A percentile compares a stretch with the other conserved stretches of the same genome.
phyloP scores from a whole-genome alignment of 2,797 vertebrate species.

The Myotis daubentonii region DNA sequence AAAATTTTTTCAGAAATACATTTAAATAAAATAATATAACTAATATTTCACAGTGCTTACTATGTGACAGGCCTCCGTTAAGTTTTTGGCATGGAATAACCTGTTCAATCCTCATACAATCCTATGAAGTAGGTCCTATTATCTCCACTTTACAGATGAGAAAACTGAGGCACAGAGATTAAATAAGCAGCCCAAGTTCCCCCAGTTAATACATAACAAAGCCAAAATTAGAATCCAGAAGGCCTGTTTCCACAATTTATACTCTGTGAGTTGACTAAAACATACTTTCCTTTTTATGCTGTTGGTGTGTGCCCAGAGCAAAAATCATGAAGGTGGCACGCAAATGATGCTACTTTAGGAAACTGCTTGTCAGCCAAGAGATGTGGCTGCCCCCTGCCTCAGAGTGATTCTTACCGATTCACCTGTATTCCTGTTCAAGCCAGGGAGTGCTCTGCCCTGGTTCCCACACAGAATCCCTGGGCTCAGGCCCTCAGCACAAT shows the following conservation, averaged over 20 bases:
- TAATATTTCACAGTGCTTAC: neutral
- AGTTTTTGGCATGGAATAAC: too few species aligned
- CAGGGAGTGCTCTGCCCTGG: neutral
- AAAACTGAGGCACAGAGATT: neutral
- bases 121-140: neutral
- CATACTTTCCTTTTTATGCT: neutral
- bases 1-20: neutral
- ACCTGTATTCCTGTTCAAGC: neutral
- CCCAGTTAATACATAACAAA: neutral
- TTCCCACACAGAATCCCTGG: neutral
- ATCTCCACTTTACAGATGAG: neutral
- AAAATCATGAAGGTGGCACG: neutral
- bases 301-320: neutral
- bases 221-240: neutral
- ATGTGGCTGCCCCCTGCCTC: neutral
- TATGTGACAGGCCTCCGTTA: neutral
- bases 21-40: slow-evolving; percentile 1
- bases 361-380: neutral
- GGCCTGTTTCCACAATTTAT: neutral
- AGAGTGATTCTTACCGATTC: neutral
- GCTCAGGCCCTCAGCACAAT: neutral
- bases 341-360: neutral
- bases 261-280: neutral
- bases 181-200: neutral
- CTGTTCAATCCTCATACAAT: neutral